Base-by-base conservation (phyloP, 2,797 vertebrate species). In the Mormyrus proboscirostris region DNA sequence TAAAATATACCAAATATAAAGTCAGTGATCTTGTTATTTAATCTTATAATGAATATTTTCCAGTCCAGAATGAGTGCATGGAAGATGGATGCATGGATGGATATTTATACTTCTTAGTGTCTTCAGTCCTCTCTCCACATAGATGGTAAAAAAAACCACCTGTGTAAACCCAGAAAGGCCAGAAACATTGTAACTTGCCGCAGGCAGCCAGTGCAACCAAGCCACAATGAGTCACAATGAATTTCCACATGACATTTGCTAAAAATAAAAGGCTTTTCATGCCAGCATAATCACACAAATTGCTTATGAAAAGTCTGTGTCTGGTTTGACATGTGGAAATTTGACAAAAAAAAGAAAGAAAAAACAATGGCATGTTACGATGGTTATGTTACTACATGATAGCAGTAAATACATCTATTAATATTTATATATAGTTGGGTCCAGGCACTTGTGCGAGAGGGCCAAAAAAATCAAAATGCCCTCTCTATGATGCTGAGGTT, bases 161-260 rank as follows among this genome's bases (percentile, higher is more conserved):
- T 44, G 33, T 79, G 73, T 79, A 79, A n/a, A 47, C 73, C 19
- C 41, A n/a, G 84, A 49, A 53, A 86, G 33, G 53, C 53, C 53
- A 59, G 29, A 51, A 59, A 87, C 22, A 41, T n/a, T 55, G 51
- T 33, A 65, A 88, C 33, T 47, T 88, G 44, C 84, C 62, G n/a
- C 49, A 73, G 84, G 89, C 49, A 55, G 5, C 49, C n/a, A 50
- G 62, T 55, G n/a, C n/a, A 19, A 87, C 62, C 10, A 84, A 65
- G 76, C 22, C 57, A 86, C 89, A 88, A 88, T 89, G 91, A 92
- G 89, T 93, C 91, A 92, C 90, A 90, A 91, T 90, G 87, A 90
- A 92, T 93, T 93, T 90, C 90, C 89, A 88, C 91, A 91, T 93
- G 92, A 93, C 92, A 93, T 93, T 92, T 92, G 89, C 90, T 92